Percentiles rank a stretch among this genome's conserved stretches.
Evolutionary conservation across 2,113 vertebrate genomes (phyloP).

Genomic region (Siniperca knerii): DNA sequence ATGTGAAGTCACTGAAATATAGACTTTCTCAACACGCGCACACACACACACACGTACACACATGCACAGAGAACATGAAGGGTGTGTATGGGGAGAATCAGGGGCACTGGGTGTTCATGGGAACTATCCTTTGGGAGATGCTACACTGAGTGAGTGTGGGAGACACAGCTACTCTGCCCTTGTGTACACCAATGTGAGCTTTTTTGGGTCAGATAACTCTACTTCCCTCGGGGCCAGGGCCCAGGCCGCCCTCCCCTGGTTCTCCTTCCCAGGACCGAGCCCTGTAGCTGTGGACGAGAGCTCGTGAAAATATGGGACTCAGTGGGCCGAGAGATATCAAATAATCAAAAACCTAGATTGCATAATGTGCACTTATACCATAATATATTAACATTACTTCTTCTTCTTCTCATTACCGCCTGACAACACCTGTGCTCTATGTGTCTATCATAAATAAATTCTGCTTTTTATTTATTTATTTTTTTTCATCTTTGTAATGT

Average conservation of each 20-base stretch:
- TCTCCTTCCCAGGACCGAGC: slow-evolving; percentile 52
- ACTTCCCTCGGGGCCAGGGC: slow-evolving; percentile 73
- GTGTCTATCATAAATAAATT: slow-evolving; percentile 94
- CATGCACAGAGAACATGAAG: slow-evolving; percentile 52
- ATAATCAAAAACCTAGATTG: slow-evolving; percentile 89
- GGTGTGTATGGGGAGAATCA: slow-evolving; percentile 51
- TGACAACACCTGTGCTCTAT: slow-evolving; percentile 90
- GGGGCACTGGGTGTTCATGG: slow-evolving; percentile 64
- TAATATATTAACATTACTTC: slow-evolving; percentile 91
- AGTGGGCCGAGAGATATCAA: slow-evolving; percentile 76
- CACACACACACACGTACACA: slow-evolving; percentile 50
- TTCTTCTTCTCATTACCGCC: slow-evolving; percentile 73
- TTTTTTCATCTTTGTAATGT: slow-evolving; percentile 64
- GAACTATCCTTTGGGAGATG: slow-evolving; percentile 75
- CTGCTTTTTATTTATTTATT: slow-evolving; percentile 71
- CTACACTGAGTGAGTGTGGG: slow-evolving; percentile 78
- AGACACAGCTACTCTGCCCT: slow-evolving; percentile 77
- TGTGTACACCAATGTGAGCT: slow-evolving; percentile 80
- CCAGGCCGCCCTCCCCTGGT: slow-evolving; percentile 64
- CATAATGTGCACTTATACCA: slow-evolving; percentile 92
- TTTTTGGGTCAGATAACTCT: slow-evolving; percentile 81
- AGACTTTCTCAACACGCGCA: slow-evolving; percentile 26
- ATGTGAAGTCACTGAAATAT: slow-evolving; percentile 60
- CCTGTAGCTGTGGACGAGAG: slow-evolving; percentile 25
- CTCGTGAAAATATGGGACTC: slow-evolving; percentile 48